Conservation (phyloP, 2,888 invertebrate species). For the Eristalinus sepulchralis region DNA sequence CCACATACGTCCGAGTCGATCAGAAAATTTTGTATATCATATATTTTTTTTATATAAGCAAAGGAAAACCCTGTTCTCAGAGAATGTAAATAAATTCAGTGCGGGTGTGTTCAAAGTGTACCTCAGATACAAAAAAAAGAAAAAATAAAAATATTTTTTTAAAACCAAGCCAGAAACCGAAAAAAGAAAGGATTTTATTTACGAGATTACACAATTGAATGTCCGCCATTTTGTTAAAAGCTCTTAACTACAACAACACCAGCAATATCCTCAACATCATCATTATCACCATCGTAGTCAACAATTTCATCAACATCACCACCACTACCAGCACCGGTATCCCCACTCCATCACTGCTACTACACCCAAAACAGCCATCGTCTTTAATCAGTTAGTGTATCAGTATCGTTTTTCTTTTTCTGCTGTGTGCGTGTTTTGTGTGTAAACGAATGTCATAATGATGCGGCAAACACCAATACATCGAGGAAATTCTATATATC, state of each 20-base stretch:
- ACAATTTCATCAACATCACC: slow-evolving; percentile 13
- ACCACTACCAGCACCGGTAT: neutral
- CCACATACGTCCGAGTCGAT: neutral
- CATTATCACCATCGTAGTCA: slow-evolving; percentile 23
- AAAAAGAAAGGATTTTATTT: slow-evolving; percentile 35
- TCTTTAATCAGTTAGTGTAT: neutral
- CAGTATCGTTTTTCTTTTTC: neutral
- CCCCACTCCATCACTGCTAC: neutral
- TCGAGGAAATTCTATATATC: slow-evolving; percentile 57
- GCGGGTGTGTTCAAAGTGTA: neutral
- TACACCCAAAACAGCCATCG: neutral
- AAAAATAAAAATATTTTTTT: slow-evolving; percentile 5
- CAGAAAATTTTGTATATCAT: neutral
- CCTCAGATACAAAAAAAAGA: neutral
- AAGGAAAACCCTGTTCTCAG: neutral
- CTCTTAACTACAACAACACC: slow-evolving; percentile 68
- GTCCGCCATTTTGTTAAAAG: slow-evolving; percentile 77
- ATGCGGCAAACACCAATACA: slow-evolving; percentile 68
- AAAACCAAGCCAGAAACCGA: slow-evolving; percentile 11
- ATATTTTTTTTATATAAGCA: neutral
- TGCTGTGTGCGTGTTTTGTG: neutral
- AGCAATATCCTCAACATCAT: slow-evolving; percentile 21
- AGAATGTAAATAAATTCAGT: neutral
- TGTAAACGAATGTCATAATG: slow-evolving; percentile 72
- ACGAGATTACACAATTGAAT: slow-evolving; percentile 76